Percentiles rank a stretch among this genome's conserved stretches.
Evolutionary conservation across 1,140 invertebrate genomes (phyloP).

Genomic region (Grapholita molesta): DNA sequence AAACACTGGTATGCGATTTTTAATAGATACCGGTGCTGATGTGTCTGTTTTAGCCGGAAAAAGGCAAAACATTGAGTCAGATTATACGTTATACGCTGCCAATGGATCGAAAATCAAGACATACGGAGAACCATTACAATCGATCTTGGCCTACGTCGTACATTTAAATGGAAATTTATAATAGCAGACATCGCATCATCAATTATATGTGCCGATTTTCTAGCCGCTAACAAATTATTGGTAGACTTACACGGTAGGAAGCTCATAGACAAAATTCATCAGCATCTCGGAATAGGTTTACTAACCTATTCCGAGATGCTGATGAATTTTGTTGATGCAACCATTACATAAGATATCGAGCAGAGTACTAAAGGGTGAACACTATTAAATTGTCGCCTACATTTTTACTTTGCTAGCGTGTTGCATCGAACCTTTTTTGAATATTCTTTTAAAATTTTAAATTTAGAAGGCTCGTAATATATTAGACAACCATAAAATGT

Average conservation of each 20-base stretch:
- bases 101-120: constrained; percentile 43
- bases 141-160: constrained; percentile 43
- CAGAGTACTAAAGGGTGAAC: too few species aligned
- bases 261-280: not conserved
- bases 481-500: too few species aligned
- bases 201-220: constrained; percentile 62
- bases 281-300: too few species aligned
- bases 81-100: constrained; percentile 24
- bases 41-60: constrained; percentile 28
- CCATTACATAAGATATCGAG: not conserved
- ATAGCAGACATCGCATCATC: constrained; percentile 51
- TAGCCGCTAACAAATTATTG: constrained; percentile 35
- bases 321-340: too few species aligned
- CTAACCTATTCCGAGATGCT: not conserved
- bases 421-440: too few species aligned
- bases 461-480: too few species aligned
- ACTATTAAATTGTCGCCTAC: too few species aligned
- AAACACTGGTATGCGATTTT: constrained; percentile 25
- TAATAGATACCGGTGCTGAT: constrained; percentile 30
- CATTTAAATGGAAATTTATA: constrained; percentile 46
- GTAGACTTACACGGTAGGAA: constrained; percentile 25
- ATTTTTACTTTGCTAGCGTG: too few species aligned
- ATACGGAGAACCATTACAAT: constrained; percentile 47
- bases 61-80: constrained; percentile 4
- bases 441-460: too few species aligned